These are phyloP conservation scores for Podarcis siculus DNA, from an alignment of 2,797 vertebrate genomes.

Conservation along the genomic window DNA sequence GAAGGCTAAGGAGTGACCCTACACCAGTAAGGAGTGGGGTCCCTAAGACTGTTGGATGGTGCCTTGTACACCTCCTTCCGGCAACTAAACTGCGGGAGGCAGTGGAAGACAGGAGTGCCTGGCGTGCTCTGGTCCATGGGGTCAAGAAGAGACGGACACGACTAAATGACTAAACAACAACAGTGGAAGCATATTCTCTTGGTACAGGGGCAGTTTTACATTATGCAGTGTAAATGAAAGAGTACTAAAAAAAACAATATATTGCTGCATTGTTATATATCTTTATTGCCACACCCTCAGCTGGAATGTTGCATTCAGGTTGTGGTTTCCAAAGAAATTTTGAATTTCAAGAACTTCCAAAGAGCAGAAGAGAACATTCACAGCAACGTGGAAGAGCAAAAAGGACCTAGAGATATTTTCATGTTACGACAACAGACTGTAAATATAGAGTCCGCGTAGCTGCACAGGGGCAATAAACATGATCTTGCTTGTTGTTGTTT, in stretches of 20 bases:
- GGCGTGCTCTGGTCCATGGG: too few relatives aligned
- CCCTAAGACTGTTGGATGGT: too few relatives aligned
- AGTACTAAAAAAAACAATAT: not conserved
- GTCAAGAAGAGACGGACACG: too few relatives aligned
- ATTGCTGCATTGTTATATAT: not conserved
- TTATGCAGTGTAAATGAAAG: not conserved
- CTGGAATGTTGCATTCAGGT: not conserved
- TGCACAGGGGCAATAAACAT: not conserved
- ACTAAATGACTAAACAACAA: not conserved
- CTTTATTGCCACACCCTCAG: not conserved
- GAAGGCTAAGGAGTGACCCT: too few relatives aligned
- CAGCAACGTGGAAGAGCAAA: not conserved
- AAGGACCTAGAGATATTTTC: not conserved
- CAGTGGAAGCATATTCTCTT: not conserved
- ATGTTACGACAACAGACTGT: not conserved
- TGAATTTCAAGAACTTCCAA: slow-evolving; percentile 20
- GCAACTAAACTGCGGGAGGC: too few relatives aligned
- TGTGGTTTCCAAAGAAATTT: slow-evolving; percentile 19
- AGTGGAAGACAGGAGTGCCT: too few relatives aligned
- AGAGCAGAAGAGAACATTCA: not conserved
- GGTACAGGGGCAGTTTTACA: not conserved
- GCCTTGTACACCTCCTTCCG: too few relatives aligned
- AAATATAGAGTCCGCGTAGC: not conserved
- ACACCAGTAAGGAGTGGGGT: too few relatives aligned
- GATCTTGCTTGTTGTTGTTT: not conserved